Evolutionary conservation across 2,113 vertebrate genomes (phyloP), one percentile per base, ranked within the genome.

Genomic region (Ictalurus furcatus): DNA sequence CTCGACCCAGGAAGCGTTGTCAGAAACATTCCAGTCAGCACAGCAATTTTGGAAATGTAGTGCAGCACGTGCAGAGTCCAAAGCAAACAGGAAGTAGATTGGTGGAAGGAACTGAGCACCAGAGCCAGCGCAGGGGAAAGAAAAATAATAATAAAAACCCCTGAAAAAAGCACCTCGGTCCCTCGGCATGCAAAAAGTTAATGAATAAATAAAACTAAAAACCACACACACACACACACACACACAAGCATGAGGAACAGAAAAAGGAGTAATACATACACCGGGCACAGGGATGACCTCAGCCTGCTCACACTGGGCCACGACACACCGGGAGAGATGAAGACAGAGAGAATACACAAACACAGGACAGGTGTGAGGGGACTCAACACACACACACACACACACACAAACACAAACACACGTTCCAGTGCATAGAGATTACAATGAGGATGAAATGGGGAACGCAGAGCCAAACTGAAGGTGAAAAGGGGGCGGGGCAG

Each of bases 231-330:
- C 40, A 44, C 56, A 63, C 56, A 59, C 56, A 71, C 56, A 59
- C 56, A 71, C 69, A 85, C 89, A 87, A 54, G 87, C 84, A 81
- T 61, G 87, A 86, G 74, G 71, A 87, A 88, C 90, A 89, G 87
- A 92, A 91, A 6, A 87, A 40, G 81, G 88, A 91, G 92, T 92
- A 95, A 98, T 98, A 99, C 98, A 97, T 99, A 99, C 98, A 97
- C 96, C 97, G 94, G 98, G 97, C 93, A 98, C 97, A 97, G 98
- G 97, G 96, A 97, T 97, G 97, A 98, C 96, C 96, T 98, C 96
- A 96, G 97, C 97, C 97, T 98, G 98, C 96, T 98, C 98, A 97
- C 96, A 98, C 98, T 99, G 96, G 92, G 95, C 95, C 94, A 96
- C 91, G 67, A 85, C 74, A 88, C 61, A 89, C 61, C 88, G 86